Evolutionary conservation across 2,888 invertebrate species (phyloP), one percentile per base, ranked within the genome.

Genomic region (Ornithoptera alexandrae): DNA sequence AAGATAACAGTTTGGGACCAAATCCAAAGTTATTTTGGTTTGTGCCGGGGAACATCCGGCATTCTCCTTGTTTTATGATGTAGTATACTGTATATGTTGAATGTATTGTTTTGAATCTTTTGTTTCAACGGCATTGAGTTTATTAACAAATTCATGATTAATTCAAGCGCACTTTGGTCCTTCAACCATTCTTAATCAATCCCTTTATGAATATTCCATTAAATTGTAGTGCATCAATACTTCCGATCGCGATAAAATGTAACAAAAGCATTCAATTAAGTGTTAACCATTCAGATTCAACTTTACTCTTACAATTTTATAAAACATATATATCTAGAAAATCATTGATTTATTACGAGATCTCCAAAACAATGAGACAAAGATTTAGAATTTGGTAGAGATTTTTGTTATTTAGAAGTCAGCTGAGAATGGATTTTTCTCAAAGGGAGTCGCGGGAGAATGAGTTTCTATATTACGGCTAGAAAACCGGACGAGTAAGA

Each of bases 41-140:
- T 74, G 69, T 75, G 81, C 83, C 82, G 77, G 77, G 81, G 83
- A 84, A 88, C 86, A 87, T 87, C 87, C 87, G 84, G 81, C 77
- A 84, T 82, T 81, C 80, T 78, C 81, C 80, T 82, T 82, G 84
- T 81, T 84, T 84, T 81, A 81, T 76, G 78, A 77, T 80, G 78
- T 79, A 46, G 46, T 46, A 46, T 46, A 79, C 80, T 82, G 80
- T 83, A 81, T 84, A 84, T 83, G 81, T 78, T 58, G 22, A 53
- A 53, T n/a, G 69, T 79, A 76, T 74, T 75, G 78, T 78, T 76
- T 77, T 74, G 71, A 77, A 79, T 77, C 73, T 76, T 78, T 78
- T 78, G 77, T 78, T 77, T 72, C 56, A 74, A 73, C 72, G 74
- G 71, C 74, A 74, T 74, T 76, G 74, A 76, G 74, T 71, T 71